Conservation (phyloP, 2,888 invertebrate species). For the Tryphoninae sp. region DNA sequence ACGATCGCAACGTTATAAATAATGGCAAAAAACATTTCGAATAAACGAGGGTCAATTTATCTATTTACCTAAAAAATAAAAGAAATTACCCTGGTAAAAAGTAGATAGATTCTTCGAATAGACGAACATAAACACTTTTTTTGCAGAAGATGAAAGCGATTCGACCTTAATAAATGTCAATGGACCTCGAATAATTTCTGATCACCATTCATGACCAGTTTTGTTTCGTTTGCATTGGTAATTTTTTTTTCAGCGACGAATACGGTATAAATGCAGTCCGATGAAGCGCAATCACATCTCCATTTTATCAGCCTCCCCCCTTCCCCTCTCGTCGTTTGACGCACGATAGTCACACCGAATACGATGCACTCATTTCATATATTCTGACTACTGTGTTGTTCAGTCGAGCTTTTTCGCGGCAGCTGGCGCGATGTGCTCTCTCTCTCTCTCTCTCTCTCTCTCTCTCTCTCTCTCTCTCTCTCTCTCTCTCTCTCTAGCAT, state of each 20-base stretch:
- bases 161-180: background rate
- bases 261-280: constrained; percentile 1
- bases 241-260: constrained; percentile 20
- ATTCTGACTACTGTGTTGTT: background rate
- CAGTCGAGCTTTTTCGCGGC: constrained; percentile 18
- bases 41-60: too few relatives aligned
- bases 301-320: background rate
- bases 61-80: too few relatives aligned
- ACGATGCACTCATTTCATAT: constrained; percentile 18
- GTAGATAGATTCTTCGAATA: too few relatives aligned
- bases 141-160: too few relatives aligned
- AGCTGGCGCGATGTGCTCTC: constrained; percentile 13
- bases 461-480: background rate
- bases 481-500: background rate
- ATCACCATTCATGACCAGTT: background rate
- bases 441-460: background rate
- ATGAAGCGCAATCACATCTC: constrained; percentile 32
- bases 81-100: too few relatives aligned
- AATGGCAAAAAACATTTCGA: too few relatives aligned
- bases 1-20: too few relatives aligned
- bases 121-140: too few relatives aligned
- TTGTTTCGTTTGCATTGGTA: constrained; percentile 7
- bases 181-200: background rate
- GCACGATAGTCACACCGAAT: background rate
- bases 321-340: background rate